Base-by-base conservation (phyloP, 2,113 vertebrate genomes). In the Oxygymnocypris stewartii region DNA sequence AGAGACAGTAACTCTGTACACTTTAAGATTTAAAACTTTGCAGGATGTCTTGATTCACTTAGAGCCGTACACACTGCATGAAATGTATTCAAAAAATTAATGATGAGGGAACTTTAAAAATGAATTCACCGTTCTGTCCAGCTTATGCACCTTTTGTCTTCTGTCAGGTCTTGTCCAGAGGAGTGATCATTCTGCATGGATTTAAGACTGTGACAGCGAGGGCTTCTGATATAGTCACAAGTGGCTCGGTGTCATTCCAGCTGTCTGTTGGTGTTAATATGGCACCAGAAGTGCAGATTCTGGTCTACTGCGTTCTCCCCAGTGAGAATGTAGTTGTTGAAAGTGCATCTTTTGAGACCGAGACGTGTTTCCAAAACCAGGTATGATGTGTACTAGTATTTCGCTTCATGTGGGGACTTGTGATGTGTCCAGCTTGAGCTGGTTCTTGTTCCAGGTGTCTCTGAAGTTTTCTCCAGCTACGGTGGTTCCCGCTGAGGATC, bases 291-390 rank as follows among this genome's bases (percentile, higher is more conserved):
- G 18, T 6, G 20, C 73, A 75, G 23, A 47, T 75, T 47, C 23
- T 75, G 23, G 73, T 13, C 11, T 75, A 11, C 40, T 44, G 73
- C 6, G 23, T 47, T 44, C 23, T 75, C 9, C 73, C 73, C 8
- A 75, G 73, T 75, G 18, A 12, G 4, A 44, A 20, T n/a, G 20
- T 74, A 4, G 35, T n/a, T 28, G n/a, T 25, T 14, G 28, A 3
- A 4, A 67, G 16, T n/a, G 71, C 2, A 0, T 4, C 20, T 0
- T 42, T 74, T 42, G 37, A 74, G 1, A 91, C 92, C 0, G 89
- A 97, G 23, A 92, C 95, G 44, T 97, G 97, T 89, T 97, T 97
- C 88, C 90, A 78, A 82, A 95, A 97, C 88, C 93, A 96, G 96
- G 97, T 98, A 31, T 67, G 42, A 44, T 44, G 8, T 9, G 42